A percentile compares a stretch with the other conserved stretches of the same genome.
phyloP scores from a whole-genome alignment of 2,113 vertebrate genomes.

The Laticauda colubrina region DNA sequence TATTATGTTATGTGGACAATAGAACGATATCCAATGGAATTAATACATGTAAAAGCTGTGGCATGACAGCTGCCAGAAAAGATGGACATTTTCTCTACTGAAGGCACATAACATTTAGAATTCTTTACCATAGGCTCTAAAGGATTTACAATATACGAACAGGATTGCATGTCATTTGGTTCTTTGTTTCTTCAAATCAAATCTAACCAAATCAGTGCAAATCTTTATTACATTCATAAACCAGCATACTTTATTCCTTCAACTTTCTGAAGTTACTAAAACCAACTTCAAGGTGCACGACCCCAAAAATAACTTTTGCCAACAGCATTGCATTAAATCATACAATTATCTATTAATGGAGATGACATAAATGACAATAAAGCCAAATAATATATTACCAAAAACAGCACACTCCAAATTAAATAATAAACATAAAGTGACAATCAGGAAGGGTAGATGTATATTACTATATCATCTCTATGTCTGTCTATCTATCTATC shows the following conservation, averaged over 20 bases:
- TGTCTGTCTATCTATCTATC: no score
- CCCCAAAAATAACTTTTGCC: not conserved
- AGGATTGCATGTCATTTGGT: not conserved
- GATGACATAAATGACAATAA: not conserved
- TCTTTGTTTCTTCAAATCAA: not conserved
- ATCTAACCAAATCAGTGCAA: not conserved
- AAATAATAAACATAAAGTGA: not conserved
- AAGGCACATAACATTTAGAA: constrained; percentile 18
- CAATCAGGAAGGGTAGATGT: not conserved
- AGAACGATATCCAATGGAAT: constrained; percentile 17
- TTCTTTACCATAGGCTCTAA: not conserved
- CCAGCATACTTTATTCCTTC: not conserved
- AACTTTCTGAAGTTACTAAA: not conserved
- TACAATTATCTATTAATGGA: not conserved
- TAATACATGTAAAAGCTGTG: constrained; percentile 17
- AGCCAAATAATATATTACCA: not conserved
- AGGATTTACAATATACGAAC: not conserved
- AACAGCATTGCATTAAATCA: not conserved
- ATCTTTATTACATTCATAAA: not conserved
- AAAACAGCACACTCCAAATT: not conserved
- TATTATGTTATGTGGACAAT: not conserved
- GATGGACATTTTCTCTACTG: constrained; percentile 2
- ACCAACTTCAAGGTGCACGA: not conserved
- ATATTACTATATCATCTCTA: no score
- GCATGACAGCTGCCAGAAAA: constrained; percentile 7